Conservation (phyloP, 2,797 vertebrate genomes). For the Sebastes minor region DNA sequence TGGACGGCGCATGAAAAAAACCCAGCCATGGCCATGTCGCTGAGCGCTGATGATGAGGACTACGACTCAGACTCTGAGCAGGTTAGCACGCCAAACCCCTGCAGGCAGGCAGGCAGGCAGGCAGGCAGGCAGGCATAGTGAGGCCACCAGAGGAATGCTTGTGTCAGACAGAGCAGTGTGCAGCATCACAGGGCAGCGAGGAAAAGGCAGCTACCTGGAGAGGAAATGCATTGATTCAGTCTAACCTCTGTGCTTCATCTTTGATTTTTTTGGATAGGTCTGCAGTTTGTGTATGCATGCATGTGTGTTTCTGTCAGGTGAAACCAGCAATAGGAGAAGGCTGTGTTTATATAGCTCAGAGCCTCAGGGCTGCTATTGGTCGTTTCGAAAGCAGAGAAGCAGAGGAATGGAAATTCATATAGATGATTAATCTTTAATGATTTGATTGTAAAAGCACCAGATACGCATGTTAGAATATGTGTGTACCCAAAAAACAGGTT, state of each 20-base stretch:
- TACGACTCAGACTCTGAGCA: slow-evolving; percentile 95
- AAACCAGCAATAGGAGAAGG: slow-evolving; percentile 31
- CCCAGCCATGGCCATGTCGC: slow-evolving; percentile 92
- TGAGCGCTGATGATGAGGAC: slow-evolving; percentile 95
- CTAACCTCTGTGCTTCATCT: slow-evolving; percentile 19
- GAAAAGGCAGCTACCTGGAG: slow-evolving; percentile 69
- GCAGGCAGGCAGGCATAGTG: slow-evolving; percentile 23
- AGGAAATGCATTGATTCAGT: slow-evolving; percentile 66
- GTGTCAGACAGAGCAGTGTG: slow-evolving; percentile 53
- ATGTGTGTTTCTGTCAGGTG: slow-evolving; percentile 44
- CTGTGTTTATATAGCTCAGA: slow-evolving; percentile 55
- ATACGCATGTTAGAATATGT: neutral
- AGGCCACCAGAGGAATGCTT: slow-evolving; percentile 71
- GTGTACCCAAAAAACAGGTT: neutral
- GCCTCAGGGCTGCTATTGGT: slow-evolving; percentile 58
- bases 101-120: slow-evolving; percentile 39
- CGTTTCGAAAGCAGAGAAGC: slow-evolving; percentile 48
- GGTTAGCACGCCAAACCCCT: slow-evolving; percentile 79
- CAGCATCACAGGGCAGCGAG: slow-evolving; percentile 65
- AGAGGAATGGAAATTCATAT: slow-evolving; percentile 32
- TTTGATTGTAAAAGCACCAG: slow-evolving; percentile 26
- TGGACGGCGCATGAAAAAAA: slow-evolving; percentile 88
- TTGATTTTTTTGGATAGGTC: slow-evolving; percentile 23
- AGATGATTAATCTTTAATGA: slow-evolving; percentile 40
- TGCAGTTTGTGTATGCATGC: slow-evolving; percentile 18